Conservation (phyloP, 2,113 vertebrate genomes). For the Gambusia holbrooki region DNA sequence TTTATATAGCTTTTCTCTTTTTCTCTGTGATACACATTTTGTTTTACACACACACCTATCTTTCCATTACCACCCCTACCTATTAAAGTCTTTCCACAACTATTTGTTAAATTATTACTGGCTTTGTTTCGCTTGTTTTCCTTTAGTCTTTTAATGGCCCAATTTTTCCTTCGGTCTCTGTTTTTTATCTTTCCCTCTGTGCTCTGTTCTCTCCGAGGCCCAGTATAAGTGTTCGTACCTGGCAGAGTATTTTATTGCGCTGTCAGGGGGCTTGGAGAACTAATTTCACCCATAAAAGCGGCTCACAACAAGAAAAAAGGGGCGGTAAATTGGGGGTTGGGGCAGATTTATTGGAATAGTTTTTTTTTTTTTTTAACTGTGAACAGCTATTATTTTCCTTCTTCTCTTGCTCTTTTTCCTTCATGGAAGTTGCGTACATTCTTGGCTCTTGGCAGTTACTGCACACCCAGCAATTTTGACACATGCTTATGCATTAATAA, state of each 20-base stretch:
- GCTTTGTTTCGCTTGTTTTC: slow-evolving; percentile 19
- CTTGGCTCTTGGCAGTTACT: slow-evolving; percentile 42
- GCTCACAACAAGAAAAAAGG: slow-evolving; percentile 68
- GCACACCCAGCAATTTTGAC: slow-evolving; percentile 30
- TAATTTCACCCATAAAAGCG: slow-evolving; percentile 74
- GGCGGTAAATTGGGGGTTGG: slow-evolving; percentile 47
- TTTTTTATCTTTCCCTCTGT: slow-evolving; percentile 33
- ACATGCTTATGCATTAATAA: slow-evolving; percentile 19
- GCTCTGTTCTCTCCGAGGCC: slow-evolving; percentile 58
- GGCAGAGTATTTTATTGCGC: slow-evolving; percentile 73
- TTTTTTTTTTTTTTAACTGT: slow-evolving; percentile 51
- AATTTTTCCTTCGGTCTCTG: slow-evolving; percentile 16
- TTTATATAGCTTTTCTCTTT: neutral
- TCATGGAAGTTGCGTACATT: slow-evolving; percentile 35
- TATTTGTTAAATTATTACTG: slow-evolving; percentile 27
- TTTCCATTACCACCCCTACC: slow-evolving; percentile 27
- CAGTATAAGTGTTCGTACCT: slow-evolving; percentile 67
- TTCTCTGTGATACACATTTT: slow-evolving; percentile 2
- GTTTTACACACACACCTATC: neutral
- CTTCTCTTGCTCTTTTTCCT: slow-evolving; percentile 61
- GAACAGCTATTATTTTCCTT: slow-evolving; percentile 73
- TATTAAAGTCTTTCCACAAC: slow-evolving; percentile 18
- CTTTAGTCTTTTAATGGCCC: slow-evolving; percentile 27
- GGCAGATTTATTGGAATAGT: slow-evolving; percentile 69
- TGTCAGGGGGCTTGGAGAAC: slow-evolving; percentile 69